Evolutionary conservation across 2,113 vertebrate species (phyloP), one percentile per base, ranked within the genome.

Genomic region (Poeciliopsis turrubarensis): DNA sequence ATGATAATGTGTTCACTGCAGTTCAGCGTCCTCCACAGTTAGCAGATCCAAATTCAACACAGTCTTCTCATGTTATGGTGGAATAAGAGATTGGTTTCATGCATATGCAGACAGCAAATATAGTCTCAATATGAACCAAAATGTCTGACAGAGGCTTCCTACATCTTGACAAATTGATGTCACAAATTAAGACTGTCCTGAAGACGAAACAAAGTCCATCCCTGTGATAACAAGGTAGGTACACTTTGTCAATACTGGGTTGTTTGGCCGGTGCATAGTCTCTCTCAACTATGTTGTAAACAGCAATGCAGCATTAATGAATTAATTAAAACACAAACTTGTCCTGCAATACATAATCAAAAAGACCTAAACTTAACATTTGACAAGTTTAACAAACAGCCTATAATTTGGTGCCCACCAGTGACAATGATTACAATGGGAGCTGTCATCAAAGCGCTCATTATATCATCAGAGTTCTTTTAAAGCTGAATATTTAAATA

Each of bases 401-500:
- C 69, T 15, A 11, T 69, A 64, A 81, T 83, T 90, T 73, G 32
- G 39, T 72, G 39, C 60, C 47, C 31, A 30, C 19, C 11, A 22
- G 39, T 64, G 29, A 73, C 70, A 77, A 77, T 65, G 81, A 65
- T 30, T 66, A 63, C 76, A 84, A 74, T 6, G 6, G 12, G 5
- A 44, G 60, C 65, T 83, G 83, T 83, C 78, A 73, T 73, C 64
- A 30, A 86, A 75, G 78, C 60, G 34, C 81, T 87, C 60, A 87
- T 92, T 91, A 86, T 72, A 73, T 69, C 71, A 74, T 83, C 85
- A 75, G 66, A 68, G 61, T n/a, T 29, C 39, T 27, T 29, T 89
- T 73, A 88, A 88, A 85, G 70, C 64, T 68, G 75, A 84, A 89
- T 75, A 73, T 81, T 83, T 81, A 22, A 72, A 73, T 69, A 73